Evolutionary conservation across 1,140 invertebrate genomes (phyloP).

Genomic region (Heliconius nattereri): DNA sequence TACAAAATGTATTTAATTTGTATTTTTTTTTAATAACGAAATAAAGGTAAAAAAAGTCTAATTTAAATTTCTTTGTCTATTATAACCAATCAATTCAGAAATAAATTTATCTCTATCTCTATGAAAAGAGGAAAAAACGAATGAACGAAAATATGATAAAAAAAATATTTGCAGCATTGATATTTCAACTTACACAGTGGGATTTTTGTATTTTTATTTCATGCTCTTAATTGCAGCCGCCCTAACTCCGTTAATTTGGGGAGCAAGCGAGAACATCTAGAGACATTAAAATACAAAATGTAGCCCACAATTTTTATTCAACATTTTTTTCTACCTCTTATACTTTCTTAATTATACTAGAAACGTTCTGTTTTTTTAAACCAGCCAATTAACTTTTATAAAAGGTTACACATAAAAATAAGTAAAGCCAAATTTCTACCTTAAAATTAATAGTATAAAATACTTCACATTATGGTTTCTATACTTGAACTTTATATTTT

Average conservation of each 20-base stretch:
- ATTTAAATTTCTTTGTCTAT: neutral
- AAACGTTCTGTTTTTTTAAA: neutral
- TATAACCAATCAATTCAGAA: neutral
- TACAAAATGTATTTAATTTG: no score
- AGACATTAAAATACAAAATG: neutral
- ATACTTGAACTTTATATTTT: no score
- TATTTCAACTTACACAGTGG: neutral
- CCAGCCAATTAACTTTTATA: neutral
- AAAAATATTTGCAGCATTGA: neutral
- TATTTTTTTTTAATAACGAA: no score
- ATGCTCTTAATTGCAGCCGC: constrained; percentile 5
- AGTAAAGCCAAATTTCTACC: neutral
- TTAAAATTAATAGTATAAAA: neutral
- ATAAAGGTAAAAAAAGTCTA: no score
- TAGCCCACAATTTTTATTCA: neutral
- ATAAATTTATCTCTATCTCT: neutral
- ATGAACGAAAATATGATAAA: neutral
- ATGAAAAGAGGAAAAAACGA: neutral
- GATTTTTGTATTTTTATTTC: constrained; percentile 5
- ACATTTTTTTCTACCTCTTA: neutral
- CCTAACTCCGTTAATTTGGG: constrained; percentile 2
- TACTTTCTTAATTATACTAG: constrained; percentile 4
- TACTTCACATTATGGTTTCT: no score
- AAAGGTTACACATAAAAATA: neutral
- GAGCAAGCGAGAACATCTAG: constrained; percentile 3